phyloP scores from a whole-genome alignment of 2,888 invertebrate genomes.

The Rosalia funebris region DNA sequence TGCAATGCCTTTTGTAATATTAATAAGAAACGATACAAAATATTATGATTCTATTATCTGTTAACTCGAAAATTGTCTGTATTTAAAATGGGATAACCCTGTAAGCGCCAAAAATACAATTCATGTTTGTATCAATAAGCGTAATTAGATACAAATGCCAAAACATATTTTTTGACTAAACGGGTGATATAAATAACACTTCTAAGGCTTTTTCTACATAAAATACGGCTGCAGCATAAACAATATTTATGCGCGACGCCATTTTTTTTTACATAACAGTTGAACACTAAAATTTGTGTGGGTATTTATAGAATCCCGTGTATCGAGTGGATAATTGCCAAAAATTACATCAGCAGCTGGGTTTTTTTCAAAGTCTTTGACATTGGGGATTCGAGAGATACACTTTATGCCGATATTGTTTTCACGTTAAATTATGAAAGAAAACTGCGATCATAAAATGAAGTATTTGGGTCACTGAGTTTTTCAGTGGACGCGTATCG shows the following conservation, averaged over 20 bases:
- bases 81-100: too few relatives aligned
- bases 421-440: too few relatives aligned
- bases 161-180: conserved; percentile 1
- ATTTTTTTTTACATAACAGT: not conserved
- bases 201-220: not conserved
- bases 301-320: conserved; percentile 26
- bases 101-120: not conserved
- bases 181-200: not conserved
- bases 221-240: not conserved
- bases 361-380: not conserved
- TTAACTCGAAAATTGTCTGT: too few relatives aligned
- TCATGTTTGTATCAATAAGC: not conserved
- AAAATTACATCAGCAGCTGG: conserved; percentile 16
- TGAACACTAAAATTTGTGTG: not conserved
- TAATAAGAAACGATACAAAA: too few relatives aligned
- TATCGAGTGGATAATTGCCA: conserved; percentile 23
- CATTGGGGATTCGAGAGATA: not conserved
- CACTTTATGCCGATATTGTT: too few relatives aligned
- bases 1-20: too few relatives aligned
- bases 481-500: too few relatives aligned
- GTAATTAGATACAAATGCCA: conserved; percentile 1
- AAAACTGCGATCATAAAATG: too few relatives aligned
- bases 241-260: not conserved
- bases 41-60: too few relatives aligned
- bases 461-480: too few relatives aligned